Evolutionary conservation across 2,888 invertebrate species (phyloP).

Genomic region (Dascillus cervinus): DNA sequence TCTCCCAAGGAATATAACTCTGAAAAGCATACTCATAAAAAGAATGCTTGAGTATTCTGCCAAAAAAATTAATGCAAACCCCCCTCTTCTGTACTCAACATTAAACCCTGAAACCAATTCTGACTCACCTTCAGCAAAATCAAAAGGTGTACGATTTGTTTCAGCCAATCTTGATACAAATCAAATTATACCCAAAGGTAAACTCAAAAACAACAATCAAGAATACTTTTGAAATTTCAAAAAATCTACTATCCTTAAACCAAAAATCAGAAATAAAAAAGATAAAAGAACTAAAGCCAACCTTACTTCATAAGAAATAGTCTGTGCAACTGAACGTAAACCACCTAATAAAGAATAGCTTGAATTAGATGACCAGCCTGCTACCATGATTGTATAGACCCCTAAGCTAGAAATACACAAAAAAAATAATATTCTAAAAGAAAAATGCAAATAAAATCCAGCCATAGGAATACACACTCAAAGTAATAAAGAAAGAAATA

Average conservation of each 20-base stretch:
- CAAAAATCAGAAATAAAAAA: slow-evolving; percentile 52
- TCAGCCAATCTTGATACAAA: slow-evolving; percentile 58
- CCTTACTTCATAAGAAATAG: slow-evolving; percentile 70
- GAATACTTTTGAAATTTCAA: slow-evolving; percentile 43
- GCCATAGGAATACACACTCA: slow-evolving; percentile 54
- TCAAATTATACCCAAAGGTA: slow-evolving; percentile 51
- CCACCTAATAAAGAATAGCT: slow-evolving; percentile 64
- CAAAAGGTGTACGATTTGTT: slow-evolving; percentile 68
- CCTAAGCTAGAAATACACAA: slow-evolving; percentile 56
- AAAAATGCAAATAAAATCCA: slow-evolving; percentile 49
- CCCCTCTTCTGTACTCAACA: slow-evolving; percentile 64
- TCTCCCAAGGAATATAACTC: slow-evolving; percentile 52
- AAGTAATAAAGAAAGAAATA: slow-evolving; percentile 52
- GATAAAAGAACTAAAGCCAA: slow-evolving; percentile 57
- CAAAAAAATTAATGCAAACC: slow-evolving; percentile 67
- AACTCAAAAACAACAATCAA: slow-evolving; percentile 50
- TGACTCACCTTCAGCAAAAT: slow-evolving; percentile 73
- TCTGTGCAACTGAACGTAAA: slow-evolving; percentile 61
- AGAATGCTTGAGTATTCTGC: slow-evolving; percentile 62
- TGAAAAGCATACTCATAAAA: slow-evolving; percentile 57
- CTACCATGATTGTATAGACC: slow-evolving; percentile 56
- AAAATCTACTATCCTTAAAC: slow-evolving; percentile 43
- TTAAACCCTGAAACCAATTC: slow-evolving; percentile 76
- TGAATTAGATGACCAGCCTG: slow-evolving; percentile 65
- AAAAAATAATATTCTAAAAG: slow-evolving; percentile 56